phyloP scores from a whole-genome alignment of 1,140 invertebrate species.

The Probaryconus sp. region DNA sequence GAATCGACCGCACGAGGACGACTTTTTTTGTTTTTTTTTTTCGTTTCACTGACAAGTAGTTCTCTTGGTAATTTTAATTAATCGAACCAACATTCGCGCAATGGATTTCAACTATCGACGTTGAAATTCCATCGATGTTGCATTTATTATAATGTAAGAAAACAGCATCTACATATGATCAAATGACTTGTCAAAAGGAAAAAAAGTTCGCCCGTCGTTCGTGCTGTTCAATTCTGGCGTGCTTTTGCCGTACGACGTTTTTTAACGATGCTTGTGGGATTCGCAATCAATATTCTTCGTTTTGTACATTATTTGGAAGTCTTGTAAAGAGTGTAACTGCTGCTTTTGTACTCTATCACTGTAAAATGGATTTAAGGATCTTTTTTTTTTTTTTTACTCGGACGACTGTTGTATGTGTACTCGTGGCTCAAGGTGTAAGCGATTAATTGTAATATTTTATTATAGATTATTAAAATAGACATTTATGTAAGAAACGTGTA shows the following conservation, averaged over 20 bases:
- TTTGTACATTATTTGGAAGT: slow-evolving; percentile 2
- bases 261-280: slow-evolving; percentile 30
- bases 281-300: background rate
- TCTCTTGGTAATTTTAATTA: no score
- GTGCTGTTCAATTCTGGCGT: slow-evolving; percentile 12
- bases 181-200: slow-evolving; percentile 24
- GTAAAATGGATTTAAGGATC: no score
- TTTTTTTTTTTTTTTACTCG: background rate
- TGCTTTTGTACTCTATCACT: no score
- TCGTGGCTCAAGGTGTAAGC: slow-evolving; percentile 1
- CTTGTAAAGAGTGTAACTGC: background rate
- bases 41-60: no score
- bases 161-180: no score
- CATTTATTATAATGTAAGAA: slow-evolving; percentile 8
- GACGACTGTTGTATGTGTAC: slow-evolving; percentile 5
- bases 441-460: background rate
- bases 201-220: slow-evolving; percentile 18
- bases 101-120: no score
- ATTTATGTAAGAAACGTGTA: no score
- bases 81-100: slow-evolving; percentile 38
- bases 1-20: no score
- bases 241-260: slow-evolving; percentile 9
- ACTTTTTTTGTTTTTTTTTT: no score
- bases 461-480: background rate
- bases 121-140: background rate